Conservation (phyloP, 2,888 invertebrate species). For the Drosophila monieri region DNA sequence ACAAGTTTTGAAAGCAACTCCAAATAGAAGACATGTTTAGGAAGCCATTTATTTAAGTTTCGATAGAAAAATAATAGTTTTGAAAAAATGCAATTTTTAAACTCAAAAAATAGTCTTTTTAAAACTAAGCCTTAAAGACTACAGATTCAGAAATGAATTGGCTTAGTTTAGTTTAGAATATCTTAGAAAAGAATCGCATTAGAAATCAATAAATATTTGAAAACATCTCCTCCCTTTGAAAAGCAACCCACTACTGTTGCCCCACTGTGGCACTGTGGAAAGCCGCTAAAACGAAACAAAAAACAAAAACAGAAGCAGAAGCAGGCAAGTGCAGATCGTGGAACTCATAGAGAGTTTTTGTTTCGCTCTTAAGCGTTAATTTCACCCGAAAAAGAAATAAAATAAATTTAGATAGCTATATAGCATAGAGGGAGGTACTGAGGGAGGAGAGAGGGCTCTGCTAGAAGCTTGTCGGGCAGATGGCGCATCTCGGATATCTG, state of each 20-base stretch:
- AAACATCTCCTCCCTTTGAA: too few relatives aligned
- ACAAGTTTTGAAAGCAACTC: too few relatives aligned
- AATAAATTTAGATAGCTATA: conserved; percentile 6
- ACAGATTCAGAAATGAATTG: too few relatives aligned
- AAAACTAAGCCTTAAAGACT: too few relatives aligned
- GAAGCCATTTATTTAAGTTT: too few relatives aligned
- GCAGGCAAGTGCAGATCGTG: conserved; percentile 46
- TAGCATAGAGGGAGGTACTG: neutral
- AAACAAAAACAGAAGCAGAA: conserved; percentile 22
- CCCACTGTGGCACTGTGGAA: conserved; percentile 44
- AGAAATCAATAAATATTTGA: too few relatives aligned
- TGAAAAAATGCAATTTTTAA: too few relatives aligned
- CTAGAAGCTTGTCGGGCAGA: conserved; percentile 61
- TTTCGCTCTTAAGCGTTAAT: conserved; percentile 54
- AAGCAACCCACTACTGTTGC: conserved; percentile 17
- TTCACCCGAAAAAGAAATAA: conserved; percentile 60
- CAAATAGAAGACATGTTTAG: too few relatives aligned
- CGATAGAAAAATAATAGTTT: too few relatives aligned
- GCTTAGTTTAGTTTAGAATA: too few relatives aligned
- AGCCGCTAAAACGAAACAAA: conserved; percentile 24
- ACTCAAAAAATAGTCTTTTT: too few relatives aligned
- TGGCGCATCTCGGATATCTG: conserved; percentile 22
- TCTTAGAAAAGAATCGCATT: too few relatives aligned
- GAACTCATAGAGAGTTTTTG: conserved; percentile 58
- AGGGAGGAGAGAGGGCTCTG: conserved; percentile 30